Conservation (phyloP, 2,888 invertebrate species). For the Glomeris marginata region DNA sequence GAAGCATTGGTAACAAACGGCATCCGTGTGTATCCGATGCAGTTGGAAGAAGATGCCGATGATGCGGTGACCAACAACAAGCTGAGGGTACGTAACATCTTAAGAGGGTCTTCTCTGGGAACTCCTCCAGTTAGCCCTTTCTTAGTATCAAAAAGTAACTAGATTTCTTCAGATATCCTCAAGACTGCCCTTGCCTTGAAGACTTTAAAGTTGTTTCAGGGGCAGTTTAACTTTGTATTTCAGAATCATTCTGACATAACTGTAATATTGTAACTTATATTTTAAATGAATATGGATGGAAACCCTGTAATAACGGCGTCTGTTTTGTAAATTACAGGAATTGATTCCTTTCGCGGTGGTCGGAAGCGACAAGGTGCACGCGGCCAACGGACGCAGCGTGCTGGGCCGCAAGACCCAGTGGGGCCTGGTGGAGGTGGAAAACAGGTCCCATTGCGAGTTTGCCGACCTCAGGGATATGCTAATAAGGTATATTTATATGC, state of each 20-base stretch:
- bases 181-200: no score
- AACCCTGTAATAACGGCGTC: no score
- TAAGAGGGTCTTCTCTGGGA: no score
- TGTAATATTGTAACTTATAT: not conserved
- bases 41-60: constrained; percentile 32
- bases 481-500: constrained; percentile 19
- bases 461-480: constrained; percentile 29
- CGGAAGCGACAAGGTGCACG: constrained; percentile 33
- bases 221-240: not conserved
- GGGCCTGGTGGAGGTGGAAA: constrained; percentile 38
- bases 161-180: no score
- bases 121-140: no score
- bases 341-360: constrained; percentile 37
- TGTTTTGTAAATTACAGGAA: constrained; percentile 23
- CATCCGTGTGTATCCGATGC: constrained; percentile 32
- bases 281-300: no score
- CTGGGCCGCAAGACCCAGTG: constrained; percentile 36
- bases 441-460: constrained; percentile 36
- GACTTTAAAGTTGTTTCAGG: not conserved
- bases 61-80: constrained; percentile 33
- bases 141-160: no score
- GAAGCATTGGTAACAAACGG: constrained; percentile 30
- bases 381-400: constrained; percentile 30
- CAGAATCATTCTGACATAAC: not conserved
- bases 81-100: constrained; percentile 20